Evolutionary conservation across 2,113 vertebrate species (phyloP), one percentile per base, ranked within the genome.

Genomic region (Hylia prasina): DNA sequence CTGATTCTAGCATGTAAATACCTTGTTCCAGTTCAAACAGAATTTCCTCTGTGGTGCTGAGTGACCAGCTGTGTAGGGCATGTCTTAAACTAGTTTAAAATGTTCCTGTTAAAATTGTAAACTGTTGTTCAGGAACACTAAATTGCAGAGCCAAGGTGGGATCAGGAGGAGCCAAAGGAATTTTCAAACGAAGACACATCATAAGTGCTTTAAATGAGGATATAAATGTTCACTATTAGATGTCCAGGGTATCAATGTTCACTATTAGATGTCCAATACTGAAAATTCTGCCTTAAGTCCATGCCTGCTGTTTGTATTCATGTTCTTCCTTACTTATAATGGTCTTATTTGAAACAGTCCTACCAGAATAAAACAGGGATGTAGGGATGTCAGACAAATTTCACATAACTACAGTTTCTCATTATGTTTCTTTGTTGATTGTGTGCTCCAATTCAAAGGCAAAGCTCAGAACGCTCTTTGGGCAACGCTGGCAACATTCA

Each of bases 1-100:
- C 33, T 30, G 70, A 70, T 44, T 82, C 65, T 64, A 87, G 40
- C 82, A 88, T 14, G 97, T 97, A 95, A 97, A 88, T 94, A 90
- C 35, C n/a, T 88, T 72, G 13, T 80, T 76, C 21, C 53, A 28
- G 14, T 91, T 82, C 25, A 69, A 48, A 27, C 11, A 44, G 37
- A 11, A 40, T 73, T 84, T 60, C 35, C 21, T 81, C 40, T 70
- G 24, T 53, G 7, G 7, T 51, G 28, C 31, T 80, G 37, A 61
- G 6, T 76, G 68, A 21, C 13, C 42, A 54, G 35, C 40, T 75
- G 10, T 24, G 19, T 47, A 6, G 30, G 33, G 31, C 40, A 13
- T 12, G 16, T 37, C 61, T 54, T 48, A 47, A 82, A 33, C 14
- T 53, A 61, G 25, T 76, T 90, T 82, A n/a, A 56, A 87, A 64